Conservation (phyloP, 1,140 invertebrate species). For the Holotrichia oblita region DNA sequence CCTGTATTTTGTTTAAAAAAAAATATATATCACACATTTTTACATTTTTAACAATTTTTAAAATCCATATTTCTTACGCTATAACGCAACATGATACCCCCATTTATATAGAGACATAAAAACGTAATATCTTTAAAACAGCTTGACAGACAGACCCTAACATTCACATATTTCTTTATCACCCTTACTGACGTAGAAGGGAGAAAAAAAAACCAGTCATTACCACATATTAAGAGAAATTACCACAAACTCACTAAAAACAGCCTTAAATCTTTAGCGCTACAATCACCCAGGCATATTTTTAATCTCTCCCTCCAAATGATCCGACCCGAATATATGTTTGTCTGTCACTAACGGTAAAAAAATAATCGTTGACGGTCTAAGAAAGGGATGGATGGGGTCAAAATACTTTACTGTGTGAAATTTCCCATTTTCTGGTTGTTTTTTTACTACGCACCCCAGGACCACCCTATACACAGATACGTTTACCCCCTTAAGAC, state of each 20-base stretch:
- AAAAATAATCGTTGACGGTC: conserved; percentile 38
- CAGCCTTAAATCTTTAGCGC: conserved; percentile 22
- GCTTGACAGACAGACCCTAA: neutral
- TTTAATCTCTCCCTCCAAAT: neutral
- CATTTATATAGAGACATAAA: neutral
- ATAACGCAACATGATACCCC: neutral
- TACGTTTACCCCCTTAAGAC: neutral
- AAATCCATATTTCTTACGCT: too few species aligned
- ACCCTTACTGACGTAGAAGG: neutral
- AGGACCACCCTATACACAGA: neutral
- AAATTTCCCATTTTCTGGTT: conserved; percentile 44
- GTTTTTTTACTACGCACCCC: neutral
- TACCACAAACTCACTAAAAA: conserved; percentile 43
- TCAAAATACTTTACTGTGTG: conserved; percentile 45
- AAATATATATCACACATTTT: too few species aligned
- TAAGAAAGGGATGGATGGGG: conserved; percentile 8
- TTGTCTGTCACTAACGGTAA: neutral
- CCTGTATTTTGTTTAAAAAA: too few species aligned
- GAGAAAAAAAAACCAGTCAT: conserved; percentile 33
- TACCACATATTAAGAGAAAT: conserved; percentile 46
- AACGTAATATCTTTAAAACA: too few species aligned
- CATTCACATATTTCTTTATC: neutral
- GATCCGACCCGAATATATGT: too few species aligned
- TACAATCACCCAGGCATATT: neutral
- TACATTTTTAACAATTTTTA: too few species aligned